phyloP scores from a whole-genome alignment of 37 sponge, comb jelly and placozoan species.

The Halisarca cf. caerulea region DNA sequence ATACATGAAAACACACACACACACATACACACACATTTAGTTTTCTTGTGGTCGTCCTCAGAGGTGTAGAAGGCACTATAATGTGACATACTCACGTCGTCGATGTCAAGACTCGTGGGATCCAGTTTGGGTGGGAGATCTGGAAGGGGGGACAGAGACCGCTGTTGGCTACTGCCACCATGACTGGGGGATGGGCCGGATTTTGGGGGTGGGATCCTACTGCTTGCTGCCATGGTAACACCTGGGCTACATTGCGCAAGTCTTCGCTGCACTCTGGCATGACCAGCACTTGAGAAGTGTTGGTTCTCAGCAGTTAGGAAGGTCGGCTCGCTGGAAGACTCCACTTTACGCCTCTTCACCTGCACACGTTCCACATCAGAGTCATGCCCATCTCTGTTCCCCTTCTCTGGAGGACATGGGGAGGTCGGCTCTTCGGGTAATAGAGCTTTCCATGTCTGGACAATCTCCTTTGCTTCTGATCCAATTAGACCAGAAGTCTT shows the following conservation, averaged over 20 bases:
- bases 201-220: neutral
- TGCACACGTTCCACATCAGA: neutral
- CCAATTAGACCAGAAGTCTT: conserved; percentile 47
- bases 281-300: neutral
- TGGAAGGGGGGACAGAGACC: neutral
- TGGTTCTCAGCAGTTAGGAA: neutral
- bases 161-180: neutral
- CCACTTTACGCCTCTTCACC: neutral
- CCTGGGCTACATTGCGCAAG: neutral
- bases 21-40: neutral
- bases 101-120: neutral
- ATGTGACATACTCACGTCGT: neutral
- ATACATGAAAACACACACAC: too few species aligned
- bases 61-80: neutral
- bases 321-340: neutral
- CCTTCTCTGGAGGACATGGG: too few species aligned
- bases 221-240: neutral
- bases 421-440: conserved; percentile 4
- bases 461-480: conserved; percentile 39
- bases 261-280: neutral
- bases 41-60: neutral
- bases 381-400: neutral
- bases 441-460: conserved; percentile 64
- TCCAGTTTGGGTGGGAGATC: neutral
- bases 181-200: too few species aligned